Conservation (phyloP, 2,797 vertebrate species). For the Triplophysa bombifrons region DNA sequence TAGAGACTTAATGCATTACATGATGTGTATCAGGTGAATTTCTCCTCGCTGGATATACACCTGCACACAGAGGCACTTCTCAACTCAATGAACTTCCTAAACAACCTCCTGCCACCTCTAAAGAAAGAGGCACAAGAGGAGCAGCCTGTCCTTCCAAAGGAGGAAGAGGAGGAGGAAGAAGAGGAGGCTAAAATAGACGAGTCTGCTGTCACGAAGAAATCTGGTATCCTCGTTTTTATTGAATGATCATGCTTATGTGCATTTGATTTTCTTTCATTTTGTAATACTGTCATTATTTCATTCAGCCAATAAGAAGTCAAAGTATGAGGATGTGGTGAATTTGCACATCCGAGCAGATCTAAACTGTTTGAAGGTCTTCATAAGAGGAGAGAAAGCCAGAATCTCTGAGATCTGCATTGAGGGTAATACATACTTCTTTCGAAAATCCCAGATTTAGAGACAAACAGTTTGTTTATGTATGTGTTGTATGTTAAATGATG, state of each 20-base stretch:
- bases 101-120: slow-evolving; percentile 82
- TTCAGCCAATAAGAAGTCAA: slow-evolving; percentile 81
- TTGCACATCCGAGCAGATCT: slow-evolving; percentile 89
- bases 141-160: slow-evolving; percentile 70
- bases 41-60: slow-evolving; percentile 95
- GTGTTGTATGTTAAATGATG: too few relatives aligned
- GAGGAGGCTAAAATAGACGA: slow-evolving; percentile 82
- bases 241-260: neutral
- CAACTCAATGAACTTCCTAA: slow-evolving; percentile 89
- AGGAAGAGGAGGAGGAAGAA: slow-evolving; percentile 75
- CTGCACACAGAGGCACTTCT: slow-evolving; percentile 94
- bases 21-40: slow-evolving; percentile 75
- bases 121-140: slow-evolving; percentile 76
- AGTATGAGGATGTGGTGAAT: slow-evolving; percentile 87
- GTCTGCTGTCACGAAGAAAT: slow-evolving; percentile 65
- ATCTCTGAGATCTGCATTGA: slow-evolving; percentile 95
- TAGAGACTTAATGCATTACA: too few relatives aligned
- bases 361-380: slow-evolving; percentile 89
- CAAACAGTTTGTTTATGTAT: too few relatives aligned
- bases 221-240: slow-evolving; percentile 58
- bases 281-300: neutral
- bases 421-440: slow-evolving; percentile 73
- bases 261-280: neutral
- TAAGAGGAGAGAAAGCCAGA: slow-evolving; percentile 85
- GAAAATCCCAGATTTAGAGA: neutral